These are phyloP conservation scores for Embidobia sp. DNA, from an alignment of 2,888 invertebrate genomes.

Conservation along the genomic window DNA sequence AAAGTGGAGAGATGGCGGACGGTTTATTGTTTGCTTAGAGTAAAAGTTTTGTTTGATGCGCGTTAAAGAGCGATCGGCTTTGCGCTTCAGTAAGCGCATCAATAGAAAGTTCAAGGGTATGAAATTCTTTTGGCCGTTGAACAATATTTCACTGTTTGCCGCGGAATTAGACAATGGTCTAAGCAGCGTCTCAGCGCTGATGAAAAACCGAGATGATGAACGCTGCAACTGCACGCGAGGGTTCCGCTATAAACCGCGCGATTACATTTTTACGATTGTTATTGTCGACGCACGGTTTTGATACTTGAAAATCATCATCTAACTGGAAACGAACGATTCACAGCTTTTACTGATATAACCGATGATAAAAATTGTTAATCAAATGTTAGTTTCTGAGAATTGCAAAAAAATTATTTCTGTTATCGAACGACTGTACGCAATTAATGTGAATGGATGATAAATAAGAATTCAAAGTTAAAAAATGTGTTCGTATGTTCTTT, in stretches of 20 bases:
- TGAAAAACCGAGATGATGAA: conserved; percentile 22
- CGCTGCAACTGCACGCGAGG: conserved; percentile 9
- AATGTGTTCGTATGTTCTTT: too few relatives aligned
- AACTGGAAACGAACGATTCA: too few relatives aligned
- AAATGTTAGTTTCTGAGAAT: too few relatives aligned
- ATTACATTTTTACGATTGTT: conserved; percentile 13
- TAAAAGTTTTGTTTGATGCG: conserved; percentile 61
- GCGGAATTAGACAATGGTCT: conserved; percentile 23
- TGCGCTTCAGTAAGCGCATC: conserved; percentile 64
- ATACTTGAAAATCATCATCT: background rate
- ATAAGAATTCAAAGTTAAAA: too few relatives aligned
- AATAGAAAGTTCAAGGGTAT: conserved; percentile 62
- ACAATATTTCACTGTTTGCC: conserved; percentile 44
- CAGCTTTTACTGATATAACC: too few relatives aligned
- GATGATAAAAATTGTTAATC: too few relatives aligned
- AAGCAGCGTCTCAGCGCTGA: background rate
- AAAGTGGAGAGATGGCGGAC: conserved; percentile 2
- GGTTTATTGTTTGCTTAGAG: conserved; percentile 39
- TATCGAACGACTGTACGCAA: too few relatives aligned
- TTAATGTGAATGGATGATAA: too few relatives aligned
- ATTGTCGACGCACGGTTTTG: background rate
- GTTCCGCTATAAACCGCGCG: conserved; percentile 14
- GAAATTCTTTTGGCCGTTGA: conserved; percentile 31
- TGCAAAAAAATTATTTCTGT: too few relatives aligned
- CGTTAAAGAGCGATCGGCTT: conserved; percentile 54